These are phyloP conservation scores for Drosophila differens DNA, from an alignment of 2,888 invertebrate species.

Conservation along the genomic window DNA sequence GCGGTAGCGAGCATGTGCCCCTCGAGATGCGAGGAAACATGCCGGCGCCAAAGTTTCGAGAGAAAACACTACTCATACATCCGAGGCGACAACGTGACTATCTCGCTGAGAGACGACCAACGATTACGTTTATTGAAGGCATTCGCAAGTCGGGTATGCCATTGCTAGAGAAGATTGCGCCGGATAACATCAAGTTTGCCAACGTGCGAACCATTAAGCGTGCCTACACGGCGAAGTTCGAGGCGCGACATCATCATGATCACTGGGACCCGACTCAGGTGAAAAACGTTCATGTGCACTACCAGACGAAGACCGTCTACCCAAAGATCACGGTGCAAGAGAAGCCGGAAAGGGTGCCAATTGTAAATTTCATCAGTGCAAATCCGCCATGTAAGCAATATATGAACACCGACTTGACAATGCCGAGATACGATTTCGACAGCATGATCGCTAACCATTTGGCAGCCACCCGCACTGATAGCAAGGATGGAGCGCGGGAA, in stretches of 20 bases:
- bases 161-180: slow-evolving; percentile 63
- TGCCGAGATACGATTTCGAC: slow-evolving; percentile 67
- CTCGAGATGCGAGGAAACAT: slow-evolving; percentile 76
- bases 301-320: slow-evolving; percentile 72
- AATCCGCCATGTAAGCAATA: slow-evolving; percentile 72
- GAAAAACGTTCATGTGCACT: slow-evolving; percentile 79
- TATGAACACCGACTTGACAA: slow-evolving; percentile 69
- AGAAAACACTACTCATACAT: slow-evolving; percentile 80
- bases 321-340: slow-evolving; percentile 63
- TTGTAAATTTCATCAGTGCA: slow-evolving; percentile 71
- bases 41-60: slow-evolving; percentile 82
- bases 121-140: slow-evolving; percentile 69
- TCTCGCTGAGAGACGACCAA: slow-evolving; percentile 65
- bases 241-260: slow-evolving; percentile 84
- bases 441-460: slow-evolving; percentile 66
- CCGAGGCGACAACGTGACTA: slow-evolving; percentile 80
- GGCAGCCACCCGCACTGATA: slow-evolving; percentile 54
- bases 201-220: slow-evolving; percentile 76
- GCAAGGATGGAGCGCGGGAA: slow-evolving; percentile 50
- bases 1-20: slow-evolving; percentile 32
- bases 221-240: slow-evolving; percentile 73
- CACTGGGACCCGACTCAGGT: slow-evolving; percentile 82
- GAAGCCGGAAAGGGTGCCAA: slow-evolving; percentile 41
- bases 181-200: slow-evolving; percentile 61
- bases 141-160: slow-evolving; percentile 63